Percentiles rank a stretch among this genome's conserved stretches.
These are phyloP conservation scores for Protonibea diacanthus DNA, from an alignment of 2,797 vertebrate genomes.

Conservation along the genomic window DNA sequence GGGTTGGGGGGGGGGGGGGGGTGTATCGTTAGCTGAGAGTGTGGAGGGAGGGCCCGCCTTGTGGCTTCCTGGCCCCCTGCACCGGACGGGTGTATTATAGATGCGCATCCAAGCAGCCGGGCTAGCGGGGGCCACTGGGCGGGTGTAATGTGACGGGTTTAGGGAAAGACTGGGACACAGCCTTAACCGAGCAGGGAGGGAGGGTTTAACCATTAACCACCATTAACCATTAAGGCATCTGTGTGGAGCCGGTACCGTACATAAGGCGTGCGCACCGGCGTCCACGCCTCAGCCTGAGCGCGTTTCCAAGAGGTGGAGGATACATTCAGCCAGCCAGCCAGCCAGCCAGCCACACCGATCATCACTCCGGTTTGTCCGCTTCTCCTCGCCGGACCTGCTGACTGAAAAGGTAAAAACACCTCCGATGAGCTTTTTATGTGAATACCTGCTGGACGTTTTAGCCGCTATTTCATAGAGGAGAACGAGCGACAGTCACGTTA, in stretches of 20 bases:
- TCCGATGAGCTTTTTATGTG: background rate
- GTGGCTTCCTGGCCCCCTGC: conserved; percentile 80
- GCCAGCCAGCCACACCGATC: conserved; percentile 28
- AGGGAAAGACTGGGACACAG: conserved; percentile 54
- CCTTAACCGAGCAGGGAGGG: conserved; percentile 63
- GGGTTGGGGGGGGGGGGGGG: background rate
- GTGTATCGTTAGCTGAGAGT: conserved; percentile 53
- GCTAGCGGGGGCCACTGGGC: conserved; percentile 66
- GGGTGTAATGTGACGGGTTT: conserved; percentile 76
- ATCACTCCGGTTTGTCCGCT: conserved; percentile 12
- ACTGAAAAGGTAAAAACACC: conserved; percentile 65
- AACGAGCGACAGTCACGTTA: background rate
- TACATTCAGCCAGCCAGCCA: conserved; percentile 38
- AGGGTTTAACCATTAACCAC: conserved; percentile 77
- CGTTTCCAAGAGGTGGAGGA: conserved; percentile 53
- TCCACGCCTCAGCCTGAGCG: conserved; percentile 69
- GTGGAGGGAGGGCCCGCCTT: conserved; percentile 73
- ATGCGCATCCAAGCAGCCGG: conserved; percentile 72
- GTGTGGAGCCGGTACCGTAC: conserved; percentile 72
- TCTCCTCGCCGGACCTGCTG: conserved; percentile 27
- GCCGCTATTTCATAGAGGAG: background rate
- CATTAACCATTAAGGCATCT: conserved; percentile 72
- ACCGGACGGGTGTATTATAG: conserved; percentile 70
- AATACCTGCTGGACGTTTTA: conserved; percentile 22
- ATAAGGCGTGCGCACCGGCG: conserved; percentile 80